Base-by-base conservation (phyloP, 2,113 vertebrate species). In the Hemiprocne comata region DNA sequence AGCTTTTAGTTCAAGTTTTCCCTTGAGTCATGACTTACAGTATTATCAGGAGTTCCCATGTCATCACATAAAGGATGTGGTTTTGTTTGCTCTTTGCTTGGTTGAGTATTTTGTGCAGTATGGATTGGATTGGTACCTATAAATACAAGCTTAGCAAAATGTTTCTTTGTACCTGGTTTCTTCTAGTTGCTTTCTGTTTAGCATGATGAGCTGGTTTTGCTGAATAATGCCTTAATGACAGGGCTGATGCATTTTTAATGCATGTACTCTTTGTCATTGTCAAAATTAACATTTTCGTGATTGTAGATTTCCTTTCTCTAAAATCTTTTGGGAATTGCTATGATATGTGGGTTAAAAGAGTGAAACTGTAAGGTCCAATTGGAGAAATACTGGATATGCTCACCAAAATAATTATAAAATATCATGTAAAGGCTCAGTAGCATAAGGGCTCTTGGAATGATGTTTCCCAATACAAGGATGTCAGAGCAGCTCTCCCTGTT, bases 231-330 rank as follows among this genome's bases (percentile, higher is more conserved):
- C 55, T 86, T 98, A 95, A 96, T 67, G 94, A 87, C 65, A 94
- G 78, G 94, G 78, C 64, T 72, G 76, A 85, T 87, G 79, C 89
- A 95, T 96, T 96, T 95, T 89, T 95, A 95, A 94, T 96, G 85
- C 61, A 17, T 11, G 42, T 91, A 77, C 90, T 90, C 74, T 96
- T 96, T 93, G 85, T 92, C 88, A 62, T 94, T 95, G 82, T 93
- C 90, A 78, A 94, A 89, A 96, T 93, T 93, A 95, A 71, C 87
- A 92, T 96, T 95, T 92, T 96, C 83, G 96, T 95, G 93, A 95
- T 93, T 89, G 88, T 90, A 82, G 79, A 77, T 94, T 87, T 94
- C 74, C 96, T 67, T 83, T 40, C 62, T 85, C 50, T 54, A 53
- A 77, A 90, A 86, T 79, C 70, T 93, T 88, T 73, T 33, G 80